These are phyloP conservation scores for Drosophila aff. DNA, from an alignment of 1,140 invertebrate genomes.

Conservation along the genomic window DNA sequence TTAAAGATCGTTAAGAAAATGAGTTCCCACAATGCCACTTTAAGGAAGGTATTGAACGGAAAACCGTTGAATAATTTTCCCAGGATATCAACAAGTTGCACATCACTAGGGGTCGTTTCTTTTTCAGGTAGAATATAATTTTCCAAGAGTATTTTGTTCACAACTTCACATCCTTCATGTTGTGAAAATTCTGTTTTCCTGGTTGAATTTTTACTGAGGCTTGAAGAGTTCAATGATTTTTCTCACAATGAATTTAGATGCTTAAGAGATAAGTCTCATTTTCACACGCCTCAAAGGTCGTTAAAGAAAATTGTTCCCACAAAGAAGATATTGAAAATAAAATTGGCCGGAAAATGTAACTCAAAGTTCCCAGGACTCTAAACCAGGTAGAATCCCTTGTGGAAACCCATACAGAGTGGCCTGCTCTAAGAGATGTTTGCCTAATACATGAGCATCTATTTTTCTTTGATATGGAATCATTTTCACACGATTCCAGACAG, in stretches of 20 bases:
- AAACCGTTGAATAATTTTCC: background rate
- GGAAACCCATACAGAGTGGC: background rate
- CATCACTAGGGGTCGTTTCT: too few relatives aligned
- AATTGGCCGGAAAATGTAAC: background rate
- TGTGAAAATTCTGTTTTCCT: constrained; percentile 28
- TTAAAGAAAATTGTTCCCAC: constrained; percentile 12
- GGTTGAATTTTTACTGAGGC: constrained; percentile 4
- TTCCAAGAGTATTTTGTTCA: background rate
- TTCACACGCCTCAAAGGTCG: constrained; percentile 1
- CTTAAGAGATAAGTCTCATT: too few relatives aligned
- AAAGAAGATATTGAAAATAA: background rate
- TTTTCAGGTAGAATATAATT: constrained; percentile 1
- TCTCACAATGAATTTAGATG: background rate
- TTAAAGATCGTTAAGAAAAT: background rate
- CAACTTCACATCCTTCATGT: background rate
- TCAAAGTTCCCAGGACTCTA: constrained; percentile 25
- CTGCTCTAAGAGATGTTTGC: constrained; percentile 12
- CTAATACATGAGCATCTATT: constrained; percentile 10
- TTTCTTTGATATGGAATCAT: background rate
- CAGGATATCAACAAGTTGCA: constrained; percentile 9
- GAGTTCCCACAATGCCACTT: constrained; percentile 10
- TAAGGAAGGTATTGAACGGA: background rate
- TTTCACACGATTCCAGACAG: constrained; percentile 36
- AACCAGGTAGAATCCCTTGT: constrained; percentile 10
- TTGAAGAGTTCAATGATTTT: constrained; percentile 5